These are phyloP conservation scores for Pammene aurita DNA, from an alignment of 2,888 invertebrate genomes.

Conservation along the genomic window DNA sequence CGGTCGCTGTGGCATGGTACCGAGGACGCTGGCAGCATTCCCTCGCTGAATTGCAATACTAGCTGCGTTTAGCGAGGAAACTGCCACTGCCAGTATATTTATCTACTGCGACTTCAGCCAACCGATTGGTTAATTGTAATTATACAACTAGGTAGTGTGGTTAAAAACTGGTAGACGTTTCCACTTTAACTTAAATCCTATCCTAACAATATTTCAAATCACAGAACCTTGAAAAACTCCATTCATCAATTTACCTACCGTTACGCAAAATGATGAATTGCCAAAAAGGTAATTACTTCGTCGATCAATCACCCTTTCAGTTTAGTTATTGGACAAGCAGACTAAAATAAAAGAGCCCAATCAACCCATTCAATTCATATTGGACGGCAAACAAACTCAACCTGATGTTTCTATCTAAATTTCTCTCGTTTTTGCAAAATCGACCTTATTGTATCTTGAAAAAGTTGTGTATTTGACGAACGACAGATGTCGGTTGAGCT, in stretches of 20 bases:
- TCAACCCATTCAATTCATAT: constrained; percentile 19
- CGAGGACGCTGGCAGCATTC: no score
- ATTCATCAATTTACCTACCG: neutral
- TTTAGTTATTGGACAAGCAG: constrained; percentile 16
- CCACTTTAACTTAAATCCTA: no score
- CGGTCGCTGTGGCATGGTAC: no score
- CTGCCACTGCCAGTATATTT: no score
- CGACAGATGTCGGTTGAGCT: neutral
- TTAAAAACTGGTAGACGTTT: no score
- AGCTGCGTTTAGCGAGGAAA: no score
- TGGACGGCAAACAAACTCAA: constrained; percentile 14
- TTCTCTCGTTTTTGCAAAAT: neutral
- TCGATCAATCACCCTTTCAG: constrained; percentile 26
- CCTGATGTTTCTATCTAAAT: neutral
- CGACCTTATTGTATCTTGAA: neutral
- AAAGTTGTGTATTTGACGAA: neutral
- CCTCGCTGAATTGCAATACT: no score
- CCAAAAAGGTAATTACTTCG: constrained; percentile 19
- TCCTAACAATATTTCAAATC: no score
- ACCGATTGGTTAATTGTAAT: no score
- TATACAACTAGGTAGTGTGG: no score
- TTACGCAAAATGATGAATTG: constrained; percentile 16
- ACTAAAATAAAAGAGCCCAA: constrained; percentile 28
- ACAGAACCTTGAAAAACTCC: no score
- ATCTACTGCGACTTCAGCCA: no score